Conservation (phyloP, 2,113 vertebrate genomes). For the Zosterops borbonicus region DNA sequence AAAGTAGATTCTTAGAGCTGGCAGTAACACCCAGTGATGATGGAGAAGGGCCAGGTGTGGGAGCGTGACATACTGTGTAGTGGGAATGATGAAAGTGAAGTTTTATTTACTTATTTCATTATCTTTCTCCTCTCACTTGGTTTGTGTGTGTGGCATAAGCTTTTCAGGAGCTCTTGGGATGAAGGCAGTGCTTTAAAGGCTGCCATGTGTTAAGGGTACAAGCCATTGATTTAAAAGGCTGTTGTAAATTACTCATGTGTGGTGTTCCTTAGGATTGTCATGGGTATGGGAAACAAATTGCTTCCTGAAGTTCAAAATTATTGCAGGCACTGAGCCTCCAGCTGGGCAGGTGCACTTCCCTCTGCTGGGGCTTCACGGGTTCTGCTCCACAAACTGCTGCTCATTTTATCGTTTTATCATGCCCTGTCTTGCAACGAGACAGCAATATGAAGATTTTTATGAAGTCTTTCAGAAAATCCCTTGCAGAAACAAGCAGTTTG, state of each 20-base stretch:
- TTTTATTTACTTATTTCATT: neutral
- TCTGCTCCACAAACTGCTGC: fast-evolving
- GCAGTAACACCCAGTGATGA: neutral
- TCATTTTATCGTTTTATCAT: fast-evolving
- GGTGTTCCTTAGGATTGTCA: neutral
- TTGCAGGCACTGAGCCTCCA: neutral
- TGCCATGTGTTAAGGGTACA: neutral
- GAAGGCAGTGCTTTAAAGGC: neutral
- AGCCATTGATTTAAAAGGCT: neutral
- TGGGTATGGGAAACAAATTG: neutral
- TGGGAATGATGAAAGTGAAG: neutral
- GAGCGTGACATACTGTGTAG: neutral
- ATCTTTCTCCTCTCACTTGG: neutral
- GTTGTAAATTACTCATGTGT: neutral
- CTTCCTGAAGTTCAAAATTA: neutral
- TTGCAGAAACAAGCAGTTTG: neutral
- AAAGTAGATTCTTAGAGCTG: neutral
- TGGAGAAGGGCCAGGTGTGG: neutral
- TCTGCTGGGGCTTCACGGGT: fast-evolving
- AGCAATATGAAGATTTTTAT: neutral
- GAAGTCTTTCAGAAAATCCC: neutral
- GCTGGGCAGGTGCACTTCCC: fast-evolving
- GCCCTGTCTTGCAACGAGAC: neutral
- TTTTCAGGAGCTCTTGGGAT: neutral
- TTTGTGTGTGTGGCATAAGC: neutral